phyloP scores from a whole-genome alignment of 1,140 invertebrate species.

The Ceratosolen fusciceps region DNA sequence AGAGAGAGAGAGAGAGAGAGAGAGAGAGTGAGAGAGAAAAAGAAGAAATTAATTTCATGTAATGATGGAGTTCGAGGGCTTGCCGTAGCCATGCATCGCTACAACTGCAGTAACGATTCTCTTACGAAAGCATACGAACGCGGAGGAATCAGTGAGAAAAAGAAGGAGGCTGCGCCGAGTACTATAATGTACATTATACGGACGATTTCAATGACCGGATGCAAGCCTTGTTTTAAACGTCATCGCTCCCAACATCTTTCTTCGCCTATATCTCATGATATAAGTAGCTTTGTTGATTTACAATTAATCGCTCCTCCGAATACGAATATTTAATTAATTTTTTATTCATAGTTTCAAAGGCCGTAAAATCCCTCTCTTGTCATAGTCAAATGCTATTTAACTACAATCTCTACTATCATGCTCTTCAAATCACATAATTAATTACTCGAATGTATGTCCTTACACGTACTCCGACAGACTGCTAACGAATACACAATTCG shows the following conservation, averaged over 20 bases:
- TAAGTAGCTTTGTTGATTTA: not conserved
- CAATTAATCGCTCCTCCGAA: too few species aligned
- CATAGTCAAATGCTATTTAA: too few species aligned
- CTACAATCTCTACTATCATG: too few species aligned
- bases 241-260: not conserved
- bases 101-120: not conserved
- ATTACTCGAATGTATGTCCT: too few species aligned
- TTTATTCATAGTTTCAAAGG: too few species aligned
- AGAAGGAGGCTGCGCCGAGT: slow-evolving; percentile 11
- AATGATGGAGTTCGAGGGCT: not conserved
- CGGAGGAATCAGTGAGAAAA: not conserved
- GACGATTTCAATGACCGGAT: slow-evolving; percentile 49
- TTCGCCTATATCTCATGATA: slow-evolving; percentile 22
- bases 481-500: too few species aligned
- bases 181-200: not conserved
- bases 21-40: too few species aligned
- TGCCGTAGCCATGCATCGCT: not conserved
- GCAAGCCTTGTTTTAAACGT: slow-evolving; percentile 33
- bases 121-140: not conserved
- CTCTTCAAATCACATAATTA: too few species aligned
- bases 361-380: too few species aligned
- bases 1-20: too few species aligned
- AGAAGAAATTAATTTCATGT: not conserved
- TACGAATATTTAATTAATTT: too few species aligned
- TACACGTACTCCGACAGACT: too few species aligned